Evolutionary conservation across 1,140 invertebrate species (phyloP), one percentile per base, ranked within the genome.

Genomic region (Phymastichus coffea): DNA sequence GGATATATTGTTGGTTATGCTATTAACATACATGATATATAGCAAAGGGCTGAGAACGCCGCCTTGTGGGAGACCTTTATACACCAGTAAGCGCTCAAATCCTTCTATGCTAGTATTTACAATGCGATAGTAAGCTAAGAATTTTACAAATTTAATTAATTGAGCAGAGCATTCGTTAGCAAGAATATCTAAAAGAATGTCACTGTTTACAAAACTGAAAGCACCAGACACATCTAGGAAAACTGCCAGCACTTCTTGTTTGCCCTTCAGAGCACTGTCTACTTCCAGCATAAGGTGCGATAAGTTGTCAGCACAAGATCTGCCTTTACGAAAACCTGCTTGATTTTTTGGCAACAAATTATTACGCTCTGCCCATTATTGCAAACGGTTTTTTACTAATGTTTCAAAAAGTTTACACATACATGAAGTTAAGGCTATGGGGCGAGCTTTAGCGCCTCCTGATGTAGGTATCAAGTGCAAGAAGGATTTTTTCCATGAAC

Each of bases 361-460:
- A 19, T 22, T 37, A 4, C 10, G 6, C 22, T 51, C 28, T 0
- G 22, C 3, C 30, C 33, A 51, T 8, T 9, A 51, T 20, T 51
- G 15, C 1, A 51, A 15, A 19, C 48, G 33, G 14, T 51, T n/a
- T n/a, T n/a, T n/a, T n/a, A n/a, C n/a, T n/a, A n/a, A n/a, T n/a
- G n/a, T n/a, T n/a, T n/a, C n/a, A 6, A 51, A 51, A 1, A 57
- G 23, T 37, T 67, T 67, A 28, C 52, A 51, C 0, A 61, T 10
- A 15, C 63, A 64, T 12, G 63, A 59, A 14, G 59, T 47, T n/a
- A 66, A 49, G n/a, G 61, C 51, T 17, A 63, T 66, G 2, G 65
- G 65, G 17, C 52, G 46, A 10, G 54, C 40, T 10, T 46, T 57
- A 7, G 33, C 41, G 3, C 25, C 22, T 19, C 63, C 48, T 17